Conservation (phyloP, 2,888 invertebrate genomes). For the Sceliomorpha sp. region DNA sequence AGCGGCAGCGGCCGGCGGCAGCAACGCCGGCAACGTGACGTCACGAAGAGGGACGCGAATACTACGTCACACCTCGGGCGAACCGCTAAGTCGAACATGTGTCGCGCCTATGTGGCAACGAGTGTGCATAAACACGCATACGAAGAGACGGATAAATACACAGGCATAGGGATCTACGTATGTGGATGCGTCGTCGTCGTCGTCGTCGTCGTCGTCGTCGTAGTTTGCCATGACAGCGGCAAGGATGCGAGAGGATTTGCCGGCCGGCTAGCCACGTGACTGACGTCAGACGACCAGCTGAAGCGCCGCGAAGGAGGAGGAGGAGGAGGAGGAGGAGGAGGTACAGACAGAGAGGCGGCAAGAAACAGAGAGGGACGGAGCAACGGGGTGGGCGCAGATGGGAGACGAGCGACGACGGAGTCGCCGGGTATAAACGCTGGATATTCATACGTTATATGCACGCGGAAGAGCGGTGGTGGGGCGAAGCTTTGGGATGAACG, state of each 20-base stretch:
- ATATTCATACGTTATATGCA: conserved; percentile 3
- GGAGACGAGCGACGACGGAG: conserved; percentile 16
- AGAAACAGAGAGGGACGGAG: conserved; percentile 4
- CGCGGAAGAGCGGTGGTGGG: conserved; percentile 22
- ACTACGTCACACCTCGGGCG: conserved; percentile 54
- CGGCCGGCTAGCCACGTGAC: conserved; percentile 50
- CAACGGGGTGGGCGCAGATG: conserved; percentile 4
- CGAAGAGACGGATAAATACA: no score
- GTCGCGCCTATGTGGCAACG: conserved; percentile 3
- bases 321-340: conserved; percentile 2
- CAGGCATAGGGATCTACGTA: no score
- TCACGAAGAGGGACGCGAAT: conserved; percentile 52
- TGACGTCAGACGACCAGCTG: conserved; percentile 51
- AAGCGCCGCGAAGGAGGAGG: conserved; percentile 22
- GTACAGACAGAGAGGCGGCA: neutral
- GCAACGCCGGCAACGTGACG: conserved; percentile 38
- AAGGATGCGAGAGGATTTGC: conserved; percentile 43
- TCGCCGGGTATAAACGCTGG: conserved; percentile 20
- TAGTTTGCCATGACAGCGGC: no score
- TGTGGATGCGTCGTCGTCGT: no score
- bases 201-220: no score
- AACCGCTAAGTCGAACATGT: conserved; percentile 36
- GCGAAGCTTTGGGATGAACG: conserved; percentile 6
- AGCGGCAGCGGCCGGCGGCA: no score
- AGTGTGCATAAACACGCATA: conserved; percentile 15